Base-by-base conservation (phyloP, 2,888 invertebrate species). In the Graphium colonna region DNA sequence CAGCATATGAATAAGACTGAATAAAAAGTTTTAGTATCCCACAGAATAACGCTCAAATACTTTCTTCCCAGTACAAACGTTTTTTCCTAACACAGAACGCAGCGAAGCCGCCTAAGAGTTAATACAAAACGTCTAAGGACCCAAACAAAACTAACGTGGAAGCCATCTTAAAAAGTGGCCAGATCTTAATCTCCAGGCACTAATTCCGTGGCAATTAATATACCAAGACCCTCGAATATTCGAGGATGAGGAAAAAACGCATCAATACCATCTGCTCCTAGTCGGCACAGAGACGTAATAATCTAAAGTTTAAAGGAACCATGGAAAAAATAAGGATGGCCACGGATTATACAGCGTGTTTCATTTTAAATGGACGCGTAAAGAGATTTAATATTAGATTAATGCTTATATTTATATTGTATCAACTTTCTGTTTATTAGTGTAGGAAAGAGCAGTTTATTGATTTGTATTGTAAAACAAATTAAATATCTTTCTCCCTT, bases 291-390 rank as follows among this genome's bases (percentile, higher is more conserved):
- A 56, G 59, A 63, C 59, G 63, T 61, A 59, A 62, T 65, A 65
- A 66, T 65, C 64, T 60, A 67, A 65, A 65, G 62, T 59, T 61
- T 57, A 58, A 59, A 62, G 43, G 61, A 60, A 60, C 56, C 46
- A 50, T 21, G 56, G 40, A 55, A 64, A 53, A 53, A 53, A 40
- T 41, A 13, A 52, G 56, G 57, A 60, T 36, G 40, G 52, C 44
- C 56, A 39, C 38, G 56, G 51, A 17, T 3, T 26, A 40, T 49
- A 53, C 44, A 44, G 48, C 9, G 13, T 53, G 53, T 10, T 44
- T 9, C 36, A 13, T 13, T 61, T 60, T 58, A 56, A 60, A 57
- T 51, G 39, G 18, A 17, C 1, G 1, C 3, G 5, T 5, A 28
- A 4, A 15, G 7, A 13, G 1, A 43, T 2, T 1, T 26, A 13